These are phyloP conservation scores for Beris morrisii DNA, from an alignment of 2,888 invertebrate genomes.

Conservation along the genomic window DNA sequence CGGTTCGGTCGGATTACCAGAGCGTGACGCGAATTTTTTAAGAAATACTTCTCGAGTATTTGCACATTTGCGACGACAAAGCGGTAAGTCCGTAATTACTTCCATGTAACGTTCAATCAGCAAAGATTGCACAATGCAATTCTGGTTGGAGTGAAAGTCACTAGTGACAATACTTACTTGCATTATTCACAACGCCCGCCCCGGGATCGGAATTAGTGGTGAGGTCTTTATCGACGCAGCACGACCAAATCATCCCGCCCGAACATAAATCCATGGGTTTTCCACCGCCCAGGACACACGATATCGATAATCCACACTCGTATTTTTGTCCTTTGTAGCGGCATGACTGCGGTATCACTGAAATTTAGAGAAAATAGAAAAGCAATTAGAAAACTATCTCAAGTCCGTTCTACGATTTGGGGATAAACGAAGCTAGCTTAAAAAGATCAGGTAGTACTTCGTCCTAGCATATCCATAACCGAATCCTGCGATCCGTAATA, in stretches of 20 bases:
- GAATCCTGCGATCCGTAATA: constrained; percentile 61
- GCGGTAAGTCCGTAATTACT: not conserved
- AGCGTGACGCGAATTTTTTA: constrained; percentile 7
- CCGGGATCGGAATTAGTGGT: constrained; percentile 60
- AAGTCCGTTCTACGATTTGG: not conserved
- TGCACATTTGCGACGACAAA: not conserved
- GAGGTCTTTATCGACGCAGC: constrained; percentile 80
- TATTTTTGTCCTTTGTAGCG: constrained; percentile 84
- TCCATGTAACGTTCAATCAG: not conserved
- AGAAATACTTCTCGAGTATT: constrained; percentile 2
- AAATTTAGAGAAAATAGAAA: constrained; percentile 50
- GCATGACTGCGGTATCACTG: constrained; percentile 88
- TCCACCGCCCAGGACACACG: constrained; percentile 86
- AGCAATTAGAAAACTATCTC: not conserved
- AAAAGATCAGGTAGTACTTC: constrained; percentile 64
- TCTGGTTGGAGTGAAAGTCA: not conserved
- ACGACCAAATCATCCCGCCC: constrained; percentile 93
- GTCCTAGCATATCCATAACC: constrained; percentile 80
- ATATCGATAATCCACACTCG: constrained; percentile 87
- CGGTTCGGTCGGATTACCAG: constrained; percentile 1
- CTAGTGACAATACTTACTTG: constrained; percentile 69
- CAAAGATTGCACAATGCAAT: constrained; percentile 10
- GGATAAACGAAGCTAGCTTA: no score
- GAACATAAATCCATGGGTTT: constrained; percentile 87
- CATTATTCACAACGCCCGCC: constrained; percentile 75